phyloP scores from a whole-genome alignment of 2,797 vertebrate genomes.

The Centropyge bicolor region DNA sequence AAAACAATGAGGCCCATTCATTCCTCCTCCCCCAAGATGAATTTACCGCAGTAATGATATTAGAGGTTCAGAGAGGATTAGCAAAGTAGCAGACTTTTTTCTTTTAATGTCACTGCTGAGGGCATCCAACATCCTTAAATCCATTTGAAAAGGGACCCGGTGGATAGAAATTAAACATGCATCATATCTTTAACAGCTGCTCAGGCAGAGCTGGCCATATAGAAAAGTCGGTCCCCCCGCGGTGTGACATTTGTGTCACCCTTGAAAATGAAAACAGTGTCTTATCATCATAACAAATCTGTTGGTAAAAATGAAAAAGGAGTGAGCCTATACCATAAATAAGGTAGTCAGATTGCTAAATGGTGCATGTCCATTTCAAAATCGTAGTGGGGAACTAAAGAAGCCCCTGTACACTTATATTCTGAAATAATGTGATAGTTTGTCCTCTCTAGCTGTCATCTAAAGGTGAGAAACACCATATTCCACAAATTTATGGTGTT shows the following conservation, averaged over 20 bases:
- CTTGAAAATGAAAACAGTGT: constrained; percentile 30
- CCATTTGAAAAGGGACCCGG: constrained; percentile 70
- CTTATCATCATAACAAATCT: constrained; percentile 27
- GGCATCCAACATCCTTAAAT: constrained; percentile 78
- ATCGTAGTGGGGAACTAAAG: constrained; percentile 1
- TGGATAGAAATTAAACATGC: constrained; percentile 60
- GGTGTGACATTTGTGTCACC: constrained; percentile 57
- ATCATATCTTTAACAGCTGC: constrained; percentile 56
- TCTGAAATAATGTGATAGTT: constrained; percentile 46
- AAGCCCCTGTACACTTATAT: not conserved
- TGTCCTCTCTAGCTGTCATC: constrained; percentile 49
- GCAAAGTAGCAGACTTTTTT: constrained; percentile 70
- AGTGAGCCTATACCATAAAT: not conserved
- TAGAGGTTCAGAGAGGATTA: constrained; percentile 82
- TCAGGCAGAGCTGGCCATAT: constrained; percentile 34
- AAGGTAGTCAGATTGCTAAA: constrained; percentile 25
- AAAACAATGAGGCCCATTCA: constrained; percentile 85
- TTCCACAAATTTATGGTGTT: constrained; percentile 46
- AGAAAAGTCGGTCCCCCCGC: constrained; percentile 44
- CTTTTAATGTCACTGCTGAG: constrained; percentile 74
- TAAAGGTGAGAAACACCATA: constrained; percentile 17
- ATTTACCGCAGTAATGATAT: constrained; percentile 84
- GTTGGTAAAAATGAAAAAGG: constrained; percentile 24
- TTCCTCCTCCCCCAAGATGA: constrained; percentile 80
- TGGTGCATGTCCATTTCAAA: not conserved